Evolutionary conservation across 2,888 invertebrate species (phyloP), one percentile per base, ranked within the genome.

Genomic region (Rutpela maculata): DNA sequence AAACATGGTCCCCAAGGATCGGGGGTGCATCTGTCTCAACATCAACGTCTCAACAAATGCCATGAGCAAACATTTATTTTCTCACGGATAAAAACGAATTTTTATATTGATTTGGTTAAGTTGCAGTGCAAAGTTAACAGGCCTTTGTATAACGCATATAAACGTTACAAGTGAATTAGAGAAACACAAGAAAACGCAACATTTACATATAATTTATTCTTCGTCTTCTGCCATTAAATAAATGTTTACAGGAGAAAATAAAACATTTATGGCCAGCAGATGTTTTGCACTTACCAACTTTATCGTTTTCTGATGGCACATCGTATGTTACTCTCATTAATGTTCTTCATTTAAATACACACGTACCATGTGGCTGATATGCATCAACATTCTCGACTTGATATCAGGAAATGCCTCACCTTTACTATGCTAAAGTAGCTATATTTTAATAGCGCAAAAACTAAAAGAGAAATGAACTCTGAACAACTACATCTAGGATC

Each of bases 181-280:
- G 3, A 43, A 50, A 50, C 2, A 50, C 15, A 50, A 50, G n/a
- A 50, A 50, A 6, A 50, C n/a, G n/a, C 5, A 50, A 50, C 5
- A 15, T 50, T 50, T 50, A 50, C 3, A 12, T 50, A 17, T n/a
- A n/a, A 50, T 5, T 6, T n/a, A 50, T 15, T 50, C n/a, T 50
- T 50, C n/a, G n/a, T 50, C 43, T 12, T 50, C n/a, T 50, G 50
- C 50, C 50, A 50, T 50, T 50, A 50, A 17, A 17, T 50, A 17
- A 50, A 50, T n/a, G n/a, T 50, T 50, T 50, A 50, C 50, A 50
- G 50, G n/a, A 50, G 50, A 50, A 50, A 50, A 50, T 50, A 50
- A 50, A 50, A 15, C n/a, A 6, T 50, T 50, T n/a, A 50, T n/a
- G 7, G n/a, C 50, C n/a, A n/a, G 50, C 50, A 50, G 15, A 12